phyloP scores from a whole-genome alignment of 2,888 invertebrate species.

The Hanleya hanleyi region DNA sequence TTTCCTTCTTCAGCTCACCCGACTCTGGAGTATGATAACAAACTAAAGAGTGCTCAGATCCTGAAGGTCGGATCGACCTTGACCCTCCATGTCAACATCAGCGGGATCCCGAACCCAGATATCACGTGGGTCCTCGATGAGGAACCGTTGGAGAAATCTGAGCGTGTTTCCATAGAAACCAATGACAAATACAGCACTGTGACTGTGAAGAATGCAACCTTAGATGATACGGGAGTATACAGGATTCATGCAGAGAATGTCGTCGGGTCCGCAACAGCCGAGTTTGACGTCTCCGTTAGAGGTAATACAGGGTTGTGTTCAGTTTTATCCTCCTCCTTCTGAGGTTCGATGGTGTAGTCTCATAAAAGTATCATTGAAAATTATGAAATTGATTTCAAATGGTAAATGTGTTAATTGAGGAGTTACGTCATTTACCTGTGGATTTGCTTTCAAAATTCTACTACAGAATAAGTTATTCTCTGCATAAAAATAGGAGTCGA shows the following conservation, averaged over 20 bases:
- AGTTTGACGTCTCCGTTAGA: constrained; percentile 62
- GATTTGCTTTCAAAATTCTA: no score
- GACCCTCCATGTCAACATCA: constrained; percentile 62
- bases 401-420: no score
- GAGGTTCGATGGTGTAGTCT: no score
- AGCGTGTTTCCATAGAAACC: constrained; percentile 63
- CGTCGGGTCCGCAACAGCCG: constrained; percentile 78
- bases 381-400: no score
- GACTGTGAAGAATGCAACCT: constrained; percentile 62
- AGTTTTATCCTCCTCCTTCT: no score
- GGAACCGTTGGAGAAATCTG: constrained; percentile 77
- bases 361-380: no score
- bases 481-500: no score
- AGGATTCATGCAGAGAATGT: constrained; percentile 88
- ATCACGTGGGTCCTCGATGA: constrained; percentile 67
- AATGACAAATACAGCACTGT: constrained; percentile 58
- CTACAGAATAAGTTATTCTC: no score
- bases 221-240: constrained; percentile 78
- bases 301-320: no score
- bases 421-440: no score
- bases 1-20: constrained; percentile 55
- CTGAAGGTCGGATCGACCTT: constrained; percentile 67
- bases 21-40: constrained; percentile 64
- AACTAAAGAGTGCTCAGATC: constrained; percentile 60
- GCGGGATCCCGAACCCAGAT: constrained; percentile 68